Evolutionary conservation across 2,113 vertebrate species (phyloP).

Genomic region (Tapirus terrestris): DNA sequence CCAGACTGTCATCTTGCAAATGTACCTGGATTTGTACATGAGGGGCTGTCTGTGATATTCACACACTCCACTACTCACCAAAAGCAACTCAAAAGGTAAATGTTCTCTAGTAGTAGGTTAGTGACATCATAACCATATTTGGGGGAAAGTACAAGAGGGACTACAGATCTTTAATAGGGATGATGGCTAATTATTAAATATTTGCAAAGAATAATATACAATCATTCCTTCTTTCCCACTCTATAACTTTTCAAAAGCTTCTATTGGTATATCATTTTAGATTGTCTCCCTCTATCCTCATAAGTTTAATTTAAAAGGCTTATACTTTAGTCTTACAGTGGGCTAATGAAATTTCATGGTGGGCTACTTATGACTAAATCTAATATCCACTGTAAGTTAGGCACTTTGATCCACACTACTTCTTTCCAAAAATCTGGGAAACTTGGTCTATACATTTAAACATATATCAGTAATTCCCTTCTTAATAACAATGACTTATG

Average conservation of each 20-base stretch:
- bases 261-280: background rate
- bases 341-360: conserved; percentile 9
- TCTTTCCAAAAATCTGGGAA: background rate
- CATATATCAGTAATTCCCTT: background rate
- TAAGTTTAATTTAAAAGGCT: conserved; percentile 32
- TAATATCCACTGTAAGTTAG: background rate
- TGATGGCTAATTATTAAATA: conserved; percentile 3
- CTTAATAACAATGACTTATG: background rate
- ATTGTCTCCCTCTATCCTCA: background rate
- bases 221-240: background rate
- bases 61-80: background rate
- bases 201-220: background rate
- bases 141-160: background rate
- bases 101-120: background rate
- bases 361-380: background rate
- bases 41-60: conserved; percentile 15
- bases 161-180: background rate
- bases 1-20: conserved; percentile 64
- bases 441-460: background rate
- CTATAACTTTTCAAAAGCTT: conserved; percentile 24
- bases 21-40: background rate
- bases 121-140: background rate
- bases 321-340: background rate
- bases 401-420: background rate
- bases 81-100: conserved; percentile 42